phyloP scores from a whole-genome alignment of 2,797 vertebrate species.

The Monodelphis domestica region DNA sequence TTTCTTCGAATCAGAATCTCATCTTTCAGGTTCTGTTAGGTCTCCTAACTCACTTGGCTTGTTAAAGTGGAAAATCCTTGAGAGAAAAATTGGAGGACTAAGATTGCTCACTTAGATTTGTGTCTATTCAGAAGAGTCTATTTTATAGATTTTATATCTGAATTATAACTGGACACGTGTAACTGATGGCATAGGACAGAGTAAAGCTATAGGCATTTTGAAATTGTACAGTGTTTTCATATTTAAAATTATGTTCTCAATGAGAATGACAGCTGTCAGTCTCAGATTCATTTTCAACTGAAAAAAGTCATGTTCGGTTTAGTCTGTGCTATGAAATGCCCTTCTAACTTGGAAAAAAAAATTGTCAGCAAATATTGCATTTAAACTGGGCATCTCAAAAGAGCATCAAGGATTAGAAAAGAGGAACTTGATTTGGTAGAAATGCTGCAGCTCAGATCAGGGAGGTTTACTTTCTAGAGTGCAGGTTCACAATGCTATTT shows the following conservation, averaged over 20 bases:
- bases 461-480: background rate
- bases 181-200: background rate
- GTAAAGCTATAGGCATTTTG: background rate
- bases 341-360: slow-evolving; percentile 5
- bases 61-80: background rate
- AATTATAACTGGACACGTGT: background rate
- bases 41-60: background rate
- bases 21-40: background rate
- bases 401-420: background rate
- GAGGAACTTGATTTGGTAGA: background rate
- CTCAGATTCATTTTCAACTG: background rate
- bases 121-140: slow-evolving; percentile 20
- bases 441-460: background rate
- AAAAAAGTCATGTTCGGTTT: background rate
- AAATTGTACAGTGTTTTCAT: background rate
- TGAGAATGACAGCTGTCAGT: background rate
- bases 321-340: background rate
- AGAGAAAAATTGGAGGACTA: background rate
- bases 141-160: slow-evolving; percentile 4
- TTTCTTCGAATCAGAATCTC: background rate
- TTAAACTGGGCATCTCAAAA: slow-evolving; percentile 3
- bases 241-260: background rate
- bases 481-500: slow-evolving; percentile 11
- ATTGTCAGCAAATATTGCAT: background rate
- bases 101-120: background rate